A percentile compares a stretch with the other conserved stretches of the same genome.
These are phyloP conservation scores for Chondrilla cf. caribensis DNA, from an alignment of 37 sponge, comb jelly and placozoan species.

Conservation along the genomic window DNA sequence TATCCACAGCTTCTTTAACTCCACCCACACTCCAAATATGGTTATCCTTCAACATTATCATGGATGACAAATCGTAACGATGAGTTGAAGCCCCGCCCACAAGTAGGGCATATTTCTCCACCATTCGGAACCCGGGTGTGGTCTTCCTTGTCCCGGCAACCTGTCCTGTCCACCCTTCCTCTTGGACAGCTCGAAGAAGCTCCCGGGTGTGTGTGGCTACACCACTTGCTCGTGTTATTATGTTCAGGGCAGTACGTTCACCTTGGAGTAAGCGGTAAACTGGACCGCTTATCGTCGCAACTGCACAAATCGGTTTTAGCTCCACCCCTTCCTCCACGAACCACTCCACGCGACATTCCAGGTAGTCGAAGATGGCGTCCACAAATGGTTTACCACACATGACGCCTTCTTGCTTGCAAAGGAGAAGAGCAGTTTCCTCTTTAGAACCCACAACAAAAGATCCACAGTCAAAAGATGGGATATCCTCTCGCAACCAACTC, in stretches of 20 bases:
- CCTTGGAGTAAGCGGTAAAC: conserved; percentile 75
- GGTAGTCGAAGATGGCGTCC: conserved; percentile 68
- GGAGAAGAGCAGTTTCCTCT: conserved; percentile 68
- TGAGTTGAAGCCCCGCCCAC: conserved; percentile 91
- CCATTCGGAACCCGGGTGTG: conserved; percentile 92
- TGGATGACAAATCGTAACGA: conserved; percentile 84
- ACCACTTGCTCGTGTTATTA: conserved; percentile 84
- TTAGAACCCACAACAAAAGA: conserved; percentile 80
- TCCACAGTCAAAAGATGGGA: conserved; percentile 85
- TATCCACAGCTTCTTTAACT: conserved; percentile 64
- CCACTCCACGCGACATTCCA: conserved; percentile 82
- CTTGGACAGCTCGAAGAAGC: conserved; percentile 28
- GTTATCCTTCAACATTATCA: conserved; percentile 97
- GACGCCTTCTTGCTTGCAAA: conserved; percentile 85
- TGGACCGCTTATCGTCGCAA: conserved; percentile 75
- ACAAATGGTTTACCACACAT: conserved; percentile 87
- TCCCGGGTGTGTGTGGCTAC: conserved; percentile 80
- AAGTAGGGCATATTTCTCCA: conserved; percentile 90
- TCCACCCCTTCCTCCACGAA: conserved; percentile 53
- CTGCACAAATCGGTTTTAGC: conserved; percentile 45
- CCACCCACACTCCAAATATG: conserved; percentile 92
- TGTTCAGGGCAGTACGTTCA: conserved; percentile 87
- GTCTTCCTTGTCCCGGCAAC: conserved; percentile 96
- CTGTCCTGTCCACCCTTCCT: conserved; percentile 74
- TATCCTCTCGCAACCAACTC: conserved; percentile 86